phyloP scores from a whole-genome alignment of 1,140 invertebrate species.

The Homalodisca vitripennis region DNA sequence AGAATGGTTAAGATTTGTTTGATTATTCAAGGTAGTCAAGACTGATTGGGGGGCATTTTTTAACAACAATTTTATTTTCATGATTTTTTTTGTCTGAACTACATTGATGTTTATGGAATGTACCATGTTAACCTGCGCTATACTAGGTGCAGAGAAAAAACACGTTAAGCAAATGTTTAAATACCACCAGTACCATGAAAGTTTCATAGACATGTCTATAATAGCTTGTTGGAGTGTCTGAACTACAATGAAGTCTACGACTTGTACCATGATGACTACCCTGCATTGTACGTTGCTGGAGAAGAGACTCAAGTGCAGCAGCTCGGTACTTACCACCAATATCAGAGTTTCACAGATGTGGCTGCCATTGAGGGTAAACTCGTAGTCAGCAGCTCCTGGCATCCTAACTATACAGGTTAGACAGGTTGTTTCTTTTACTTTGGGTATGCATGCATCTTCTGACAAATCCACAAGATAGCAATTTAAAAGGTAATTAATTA shows the following conservation, averaged over 20 bases:
- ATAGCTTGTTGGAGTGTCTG: slow-evolving; percentile 33
- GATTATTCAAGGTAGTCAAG: too few relatives aligned
- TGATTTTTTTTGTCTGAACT: too few relatives aligned
- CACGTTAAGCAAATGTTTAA: not conserved
- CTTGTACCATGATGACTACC: slow-evolving; percentile 64
- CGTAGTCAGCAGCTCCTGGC: slow-evolving; percentile 65
- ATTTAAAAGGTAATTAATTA: too few relatives aligned
- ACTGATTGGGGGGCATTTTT: too few relatives aligned
- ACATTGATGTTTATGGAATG: not conserved
- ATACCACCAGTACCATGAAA: slow-evolving; percentile 1
- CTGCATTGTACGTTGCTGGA: slow-evolving; percentile 49
- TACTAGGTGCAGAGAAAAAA: not conserved
- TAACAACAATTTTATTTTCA: too few relatives aligned
- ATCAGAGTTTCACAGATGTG: slow-evolving; percentile 60
- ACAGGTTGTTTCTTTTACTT: too few relatives aligned
- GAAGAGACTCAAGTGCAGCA: slow-evolving; percentile 41
- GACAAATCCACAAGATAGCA: too few relatives aligned
- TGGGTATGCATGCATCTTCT: too few relatives aligned
- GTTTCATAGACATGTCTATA: slow-evolving; percentile 8
- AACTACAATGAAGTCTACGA: slow-evolving; percentile 52
- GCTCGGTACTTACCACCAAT: slow-evolving; percentile 55
- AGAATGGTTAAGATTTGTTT: too few relatives aligned
- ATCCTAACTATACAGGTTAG: slow-evolving; percentile 59
- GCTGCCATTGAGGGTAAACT: slow-evolving; percentile 58
- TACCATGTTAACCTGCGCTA: not conserved